Base-by-base conservation (phyloP, 2,113 vertebrate species). In the Tursiops truncatus region DNA sequence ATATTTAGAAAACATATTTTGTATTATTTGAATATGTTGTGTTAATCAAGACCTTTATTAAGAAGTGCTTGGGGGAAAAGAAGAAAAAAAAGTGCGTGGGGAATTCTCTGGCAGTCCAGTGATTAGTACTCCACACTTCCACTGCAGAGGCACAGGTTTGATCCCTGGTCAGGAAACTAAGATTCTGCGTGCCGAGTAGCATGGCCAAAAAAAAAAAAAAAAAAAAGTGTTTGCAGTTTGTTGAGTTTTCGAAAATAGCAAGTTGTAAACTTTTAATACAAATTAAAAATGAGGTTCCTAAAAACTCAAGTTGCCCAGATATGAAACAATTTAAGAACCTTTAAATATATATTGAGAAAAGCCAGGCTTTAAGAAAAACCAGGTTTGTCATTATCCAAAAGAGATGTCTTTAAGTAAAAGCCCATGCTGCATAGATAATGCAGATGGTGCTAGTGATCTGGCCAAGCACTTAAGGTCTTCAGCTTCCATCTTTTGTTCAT, bases 121-220 rank as follows among this genome's bases (percentile, higher is more conserved):
- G 3, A 4, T 31, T 11, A 76, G 73, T 15, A 3, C 28, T 33
- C 28, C 4, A 4, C 31, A 44, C 44, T 50, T 20, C 15, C 44
- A 20, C 0, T 50, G 28, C 15, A 50, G 73, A 26, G 73, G 28
- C 15, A 0, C 4, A 28, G 10, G 2, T 5, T 18, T 2, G 1
- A 11, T 31, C 28, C 44, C 26, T 31, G 26, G 28, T 50, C 18
- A 11, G 73, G 73, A 14, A 76, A 6, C 73, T 31, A 11, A 76
- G 44, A 31, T 10, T 44, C 73, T 25, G 47, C 4, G 6, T 33
- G 73, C 44, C 28, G 10, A 28, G 18, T 3, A 8, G 28, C 44
- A 33, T 0, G 8, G 15, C 15, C 17, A 63, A 1, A 11, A 50
- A 28, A 44, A 14, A 17, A 26, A 26, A 26, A 76, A 53, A 53